phyloP scores from a whole-genome alignment of 2,888 invertebrate species.

The Campopleginae sp. region DNA sequence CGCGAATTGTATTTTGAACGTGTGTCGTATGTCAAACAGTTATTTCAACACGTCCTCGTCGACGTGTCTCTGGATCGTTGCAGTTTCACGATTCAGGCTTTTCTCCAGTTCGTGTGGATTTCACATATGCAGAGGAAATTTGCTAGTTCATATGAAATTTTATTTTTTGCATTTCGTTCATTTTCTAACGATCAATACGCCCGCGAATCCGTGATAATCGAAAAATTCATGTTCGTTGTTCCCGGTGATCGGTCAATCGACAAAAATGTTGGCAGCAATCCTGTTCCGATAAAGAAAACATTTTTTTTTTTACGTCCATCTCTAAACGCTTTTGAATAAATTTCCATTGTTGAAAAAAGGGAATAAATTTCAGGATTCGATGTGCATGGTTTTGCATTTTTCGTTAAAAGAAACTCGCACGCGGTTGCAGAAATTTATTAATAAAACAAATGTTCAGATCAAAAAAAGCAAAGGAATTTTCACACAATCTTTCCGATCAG shows the following conservation, averaged over 20 bases:
- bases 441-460: neutral
- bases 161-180: neutral
- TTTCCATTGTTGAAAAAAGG: neutral
- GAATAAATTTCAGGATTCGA: neutral
- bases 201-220: neutral
- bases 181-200: neutral
- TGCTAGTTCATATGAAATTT: neutral
- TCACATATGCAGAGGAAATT: neutral
- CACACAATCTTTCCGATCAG: neutral
- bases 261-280: neutral
- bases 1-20: slow-evolving; percentile 7
- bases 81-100: neutral
- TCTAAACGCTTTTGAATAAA: neutral
- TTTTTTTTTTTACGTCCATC: neutral
- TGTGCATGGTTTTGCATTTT: neutral
- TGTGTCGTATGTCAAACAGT: slow-evolving; percentile 13
- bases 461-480: neutral
- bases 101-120: neutral
- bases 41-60: slow-evolving; percentile 12
- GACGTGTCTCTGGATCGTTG: neutral
- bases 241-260: neutral
- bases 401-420: neutral
- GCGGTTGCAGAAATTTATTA: neutral
- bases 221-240: neutral
- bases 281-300: neutral